phyloP scores from a whole-genome alignment of 2,888 invertebrate species.

The Argynnis bischoffii region DNA sequence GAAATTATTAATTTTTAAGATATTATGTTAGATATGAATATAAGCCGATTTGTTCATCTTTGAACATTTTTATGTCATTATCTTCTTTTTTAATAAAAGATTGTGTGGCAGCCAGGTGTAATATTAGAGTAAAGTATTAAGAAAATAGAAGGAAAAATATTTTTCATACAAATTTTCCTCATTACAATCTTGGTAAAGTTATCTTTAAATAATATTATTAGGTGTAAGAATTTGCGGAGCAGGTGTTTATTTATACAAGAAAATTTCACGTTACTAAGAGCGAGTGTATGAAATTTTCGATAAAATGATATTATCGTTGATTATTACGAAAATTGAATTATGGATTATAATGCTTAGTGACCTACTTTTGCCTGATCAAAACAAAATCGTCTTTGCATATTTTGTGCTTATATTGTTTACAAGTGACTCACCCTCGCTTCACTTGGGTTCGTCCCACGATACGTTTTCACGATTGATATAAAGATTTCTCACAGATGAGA shows the following conservation, averaged over 20 bases:
- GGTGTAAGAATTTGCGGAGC: slow-evolving; percentile 2
- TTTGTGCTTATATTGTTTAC: not conserved
- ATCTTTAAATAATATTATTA: slow-evolving; percentile 14
- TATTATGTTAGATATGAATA: no score
- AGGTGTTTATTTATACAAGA: slow-evolving; percentile 6
- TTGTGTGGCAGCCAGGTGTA: not conserved
- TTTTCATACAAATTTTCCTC: slow-evolving; percentile 11
- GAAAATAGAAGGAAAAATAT: not conserved
- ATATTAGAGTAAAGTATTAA: not conserved
- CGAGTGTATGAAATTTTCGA: not conserved
- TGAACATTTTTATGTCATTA: not conserved
- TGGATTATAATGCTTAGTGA: slow-evolving; percentile 6
- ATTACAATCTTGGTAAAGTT: slow-evolving; percentile 10
- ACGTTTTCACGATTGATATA: no score
- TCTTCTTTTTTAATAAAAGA: slow-evolving; percentile 17
- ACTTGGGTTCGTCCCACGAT: no score
- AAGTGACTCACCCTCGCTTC: no score
- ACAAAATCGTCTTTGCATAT: not conserved
- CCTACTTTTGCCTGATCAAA: slow-evolving; percentile 6
- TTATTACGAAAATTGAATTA: slow-evolving; percentile 16
- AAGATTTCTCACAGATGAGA: no score
- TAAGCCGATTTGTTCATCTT: no score
- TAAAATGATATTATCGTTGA: slow-evolving; percentile 1
- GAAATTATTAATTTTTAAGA: no score
- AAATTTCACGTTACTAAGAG: not conserved